Evolutionary conservation across 2,797 vertebrate genomes (phyloP).

Genomic region (Antrozous pallidus): DNA sequence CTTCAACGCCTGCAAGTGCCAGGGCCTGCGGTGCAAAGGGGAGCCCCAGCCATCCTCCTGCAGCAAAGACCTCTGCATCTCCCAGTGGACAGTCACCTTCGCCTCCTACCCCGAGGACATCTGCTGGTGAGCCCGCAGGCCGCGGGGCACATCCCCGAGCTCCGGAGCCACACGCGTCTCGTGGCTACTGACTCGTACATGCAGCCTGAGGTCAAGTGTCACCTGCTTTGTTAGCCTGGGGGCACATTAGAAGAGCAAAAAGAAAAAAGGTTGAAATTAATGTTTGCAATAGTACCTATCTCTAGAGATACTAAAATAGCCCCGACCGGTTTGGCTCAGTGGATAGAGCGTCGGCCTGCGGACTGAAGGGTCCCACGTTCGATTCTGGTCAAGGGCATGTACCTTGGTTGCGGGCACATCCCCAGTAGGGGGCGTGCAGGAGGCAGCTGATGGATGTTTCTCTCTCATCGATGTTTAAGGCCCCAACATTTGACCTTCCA

Average conservation of each 20-base stretch:
- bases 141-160: background rate
- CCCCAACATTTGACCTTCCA: background rate
- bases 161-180: background rate
- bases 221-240: background rate
- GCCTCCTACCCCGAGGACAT: slow-evolving; percentile 92
- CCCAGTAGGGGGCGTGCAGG: no score
- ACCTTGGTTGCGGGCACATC: no score
- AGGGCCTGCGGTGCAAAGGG: slow-evolving; percentile 82
- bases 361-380: no score
- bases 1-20: slow-evolving; percentile 93
- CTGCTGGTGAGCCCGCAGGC: slow-evolving; percentile 87
- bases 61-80: slow-evolving; percentile 83
- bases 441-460: no score
- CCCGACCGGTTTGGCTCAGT: no score
- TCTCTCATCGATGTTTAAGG: background rate
- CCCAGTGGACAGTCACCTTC: slow-evolving; percentile 88
- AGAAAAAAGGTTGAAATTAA: background rate
- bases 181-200: fast-evolving
- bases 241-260: background rate
- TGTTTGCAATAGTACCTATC: background rate
- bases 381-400: no score
- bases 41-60: slow-evolving; percentile 87
- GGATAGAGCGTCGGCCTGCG: no score
- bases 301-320: background rate
- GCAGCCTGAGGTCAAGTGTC: no score